A percentile compares a stretch with the other conserved stretches of the same genome.
Evolutionary conservation across 2,888 invertebrate species (phyloP).

Genomic region (Branchipolynoe longqiensis): DNA sequence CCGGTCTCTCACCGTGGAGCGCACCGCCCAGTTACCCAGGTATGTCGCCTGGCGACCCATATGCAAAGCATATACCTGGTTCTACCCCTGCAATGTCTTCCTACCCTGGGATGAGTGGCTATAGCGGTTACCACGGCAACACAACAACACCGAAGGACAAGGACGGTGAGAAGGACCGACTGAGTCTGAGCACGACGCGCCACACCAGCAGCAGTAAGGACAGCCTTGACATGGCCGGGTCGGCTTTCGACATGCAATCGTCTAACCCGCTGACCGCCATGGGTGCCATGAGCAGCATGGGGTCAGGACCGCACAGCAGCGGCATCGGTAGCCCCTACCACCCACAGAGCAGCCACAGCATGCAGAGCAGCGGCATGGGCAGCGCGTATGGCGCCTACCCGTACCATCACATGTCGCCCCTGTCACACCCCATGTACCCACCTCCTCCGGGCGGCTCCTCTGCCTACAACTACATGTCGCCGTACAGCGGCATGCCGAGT

Average conservation of each 20-base stretch:
- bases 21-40: constrained; percentile 41
- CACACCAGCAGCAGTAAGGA: constrained; percentile 20
- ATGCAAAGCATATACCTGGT: constrained; percentile 52
- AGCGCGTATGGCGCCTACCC: constrained; percentile 40
- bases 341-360: constrained; percentile 40
- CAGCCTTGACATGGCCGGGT: constrained; percentile 33
- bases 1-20: constrained; percentile 38
- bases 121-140: constrained; percentile 50
- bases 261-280: constrained; percentile 41
- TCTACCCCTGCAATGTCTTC: constrained; percentile 42
- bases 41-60: constrained; percentile 40
- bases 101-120: constrained; percentile 49
- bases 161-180: constrained; percentile 26
- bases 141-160: neutral
- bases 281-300: constrained; percentile 43
- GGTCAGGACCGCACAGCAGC: neutral
- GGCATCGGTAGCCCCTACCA: constrained; percentile 34
- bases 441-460: constrained; percentile 15
- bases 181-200: neutral
- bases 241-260: constrained; percentile 46
- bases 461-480: constrained; percentile 53
- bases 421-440: constrained; percentile 5
- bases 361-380: constrained; percentile 24
- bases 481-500: constrained; percentile 27
- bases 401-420: constrained; percentile 50